phyloP scores from a whole-genome alignment of 2,888 invertebrate species.

The Peribatodes rhomboidaria region DNA sequence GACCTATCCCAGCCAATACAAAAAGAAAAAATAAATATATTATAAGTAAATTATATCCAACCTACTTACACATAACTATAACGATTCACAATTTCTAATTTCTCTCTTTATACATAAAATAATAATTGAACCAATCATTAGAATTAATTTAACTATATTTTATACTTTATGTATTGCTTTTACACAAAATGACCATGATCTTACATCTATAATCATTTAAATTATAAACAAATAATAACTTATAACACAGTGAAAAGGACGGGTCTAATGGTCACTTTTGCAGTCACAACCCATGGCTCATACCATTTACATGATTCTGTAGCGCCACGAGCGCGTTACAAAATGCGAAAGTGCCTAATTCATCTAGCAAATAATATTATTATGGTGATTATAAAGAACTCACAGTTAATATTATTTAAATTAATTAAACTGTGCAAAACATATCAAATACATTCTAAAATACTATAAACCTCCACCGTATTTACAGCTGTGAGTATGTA shows the following conservation, averaged over 20 bases:
- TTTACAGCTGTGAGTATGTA: conserved; percentile 45
- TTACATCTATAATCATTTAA: conserved; percentile 37
- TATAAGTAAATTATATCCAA: conserved; percentile 21
- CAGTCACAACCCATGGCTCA: conserved; percentile 18
- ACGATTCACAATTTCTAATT: conserved; percentile 58
- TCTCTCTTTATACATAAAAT: conserved; percentile 52
- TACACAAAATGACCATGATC: conserved; percentile 42
- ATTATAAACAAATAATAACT: conserved; percentile 36
- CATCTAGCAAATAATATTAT: conserved; percentile 31
- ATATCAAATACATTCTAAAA: conserved; percentile 32
- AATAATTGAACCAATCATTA: conserved; percentile 48
- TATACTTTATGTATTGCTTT: conserved; percentile 54
- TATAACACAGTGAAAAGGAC: conserved; percentile 43
- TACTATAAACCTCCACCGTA: conserved; percentile 43
- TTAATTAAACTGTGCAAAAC: conserved; percentile 40
- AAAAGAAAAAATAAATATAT: conserved; percentile 26
- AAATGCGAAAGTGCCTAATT: conserved; percentile 36
- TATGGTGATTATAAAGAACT: conserved; percentile 23
- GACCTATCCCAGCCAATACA: conserved; percentile 14
- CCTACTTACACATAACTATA: conserved; percentile 41
- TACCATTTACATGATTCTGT: conserved; percentile 9
- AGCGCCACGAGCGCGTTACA: background rate
- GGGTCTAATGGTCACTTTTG: conserved; percentile 43
- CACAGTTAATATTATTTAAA: conserved; percentile 33
- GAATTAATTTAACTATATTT: conserved; percentile 33